These are phyloP conservation scores for Gibbula magus DNA, from an alignment of 2,888 invertebrate genomes.

Conservation along the genomic window DNA sequence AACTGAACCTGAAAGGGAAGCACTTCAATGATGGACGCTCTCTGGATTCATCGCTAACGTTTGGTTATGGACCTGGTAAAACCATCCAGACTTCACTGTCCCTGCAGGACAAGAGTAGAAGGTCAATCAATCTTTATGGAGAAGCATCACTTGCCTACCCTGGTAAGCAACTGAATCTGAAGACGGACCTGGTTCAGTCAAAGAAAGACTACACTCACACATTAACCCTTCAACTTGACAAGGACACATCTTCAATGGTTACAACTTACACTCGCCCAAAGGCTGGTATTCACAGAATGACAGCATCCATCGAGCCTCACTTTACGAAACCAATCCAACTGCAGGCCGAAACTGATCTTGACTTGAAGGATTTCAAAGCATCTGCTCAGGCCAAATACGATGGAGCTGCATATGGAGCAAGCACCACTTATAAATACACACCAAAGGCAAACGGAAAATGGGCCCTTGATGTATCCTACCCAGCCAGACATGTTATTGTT, in stretches of 20 bases:
- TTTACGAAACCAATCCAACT: constrained; percentile 43
- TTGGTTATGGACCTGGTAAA: constrained; percentile 47
- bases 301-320: constrained; percentile 45
- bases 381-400: constrained; percentile 39
- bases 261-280: constrained; percentile 45
- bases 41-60: constrained; percentile 46
- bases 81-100: constrained; percentile 42
- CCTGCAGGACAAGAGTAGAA: constrained; percentile 48
- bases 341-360: constrained; percentile 44
- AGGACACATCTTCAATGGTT: constrained; percentile 39
- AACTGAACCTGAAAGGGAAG: constrained; percentile 44
- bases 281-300: constrained; percentile 37
- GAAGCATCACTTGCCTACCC: constrained; percentile 49
- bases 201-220: constrained; percentile 47
- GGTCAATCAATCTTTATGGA: constrained; percentile 44
- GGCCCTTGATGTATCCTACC: constrained; percentile 44
- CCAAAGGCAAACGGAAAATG: constrained; percentile 36
- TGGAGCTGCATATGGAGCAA: constrained; percentile 42
- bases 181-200: constrained; percentile 47
- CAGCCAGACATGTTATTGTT: constrained; percentile 49
- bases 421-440: constrained; percentile 38
- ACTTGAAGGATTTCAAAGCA: constrained; percentile 41
- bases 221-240: constrained; percentile 43
- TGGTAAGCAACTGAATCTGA: constrained; percentile 50
- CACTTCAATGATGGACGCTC: constrained; percentile 48